Base-by-base conservation (phyloP, 2,113 vertebrate species). In the Oryzias celebensis region DNA sequence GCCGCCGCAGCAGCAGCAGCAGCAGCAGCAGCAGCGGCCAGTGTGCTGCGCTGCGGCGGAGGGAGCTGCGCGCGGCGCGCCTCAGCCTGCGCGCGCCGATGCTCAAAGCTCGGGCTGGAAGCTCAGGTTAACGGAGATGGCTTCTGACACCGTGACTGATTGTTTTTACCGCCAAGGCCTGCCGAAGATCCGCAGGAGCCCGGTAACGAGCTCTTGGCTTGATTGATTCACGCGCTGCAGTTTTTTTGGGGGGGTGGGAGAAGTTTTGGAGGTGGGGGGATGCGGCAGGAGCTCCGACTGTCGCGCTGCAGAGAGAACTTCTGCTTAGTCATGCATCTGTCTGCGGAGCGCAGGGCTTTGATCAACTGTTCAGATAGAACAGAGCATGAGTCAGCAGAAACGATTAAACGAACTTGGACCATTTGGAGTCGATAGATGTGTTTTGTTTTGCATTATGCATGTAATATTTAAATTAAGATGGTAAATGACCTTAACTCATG, bases 101-200 rank as follows among this genome's bases (percentile, higher is more conserved):
- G 56, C 66, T 14, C 48, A 18, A 22, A 24, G 53, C 28, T 58
- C 69, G 58, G 49, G 64, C 48, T 71, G 85, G 76, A 68, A 64
- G 51, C 36, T 61, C 2, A 4, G 20, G n/a, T 58, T 7, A 15
- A 43, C 56, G 28, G 77, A 73, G 76, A 87, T 86, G 87, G 76
- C 87, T 75, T 83, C 91, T 58, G 53, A 81, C 87, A 87, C 79
- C 87, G 81, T 86, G 84, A 89, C 90, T 28, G 93, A 94, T 80
- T 90, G 88, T 64, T 84, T 80, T 80, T 78, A 80, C 82, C 91
- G 78, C 53, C 87, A 91, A 86, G 77, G 88, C 80, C 71, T 83
- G 81, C 88, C 88, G 82, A 89, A 92, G 90, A 91, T 89, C 53
- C 90, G 87, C 70, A 91, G 93, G 86, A 89, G 84, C 90, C 91